phyloP scores from a whole-genome alignment of 2,113 vertebrate species.

The Procavia capensis region DNA sequence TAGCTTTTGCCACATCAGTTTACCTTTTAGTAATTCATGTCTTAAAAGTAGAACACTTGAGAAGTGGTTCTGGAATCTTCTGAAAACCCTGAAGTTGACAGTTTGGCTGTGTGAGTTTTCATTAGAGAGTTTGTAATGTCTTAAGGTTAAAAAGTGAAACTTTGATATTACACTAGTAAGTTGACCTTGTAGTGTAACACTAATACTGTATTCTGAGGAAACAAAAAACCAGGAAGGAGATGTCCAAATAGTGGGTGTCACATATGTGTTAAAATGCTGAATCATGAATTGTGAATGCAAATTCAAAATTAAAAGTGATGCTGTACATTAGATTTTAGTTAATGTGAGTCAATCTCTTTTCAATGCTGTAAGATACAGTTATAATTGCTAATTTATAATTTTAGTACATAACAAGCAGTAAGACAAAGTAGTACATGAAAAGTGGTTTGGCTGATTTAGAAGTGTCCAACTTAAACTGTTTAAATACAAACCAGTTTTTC shows the following conservation, averaged over 20 bases:
- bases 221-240: background rate
- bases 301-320: constrained; percentile 1
- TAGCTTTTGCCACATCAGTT: background rate
- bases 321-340: background rate
- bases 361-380: background rate
- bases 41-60: background rate
- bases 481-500: background rate
- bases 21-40: background rate
- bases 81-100: background rate
- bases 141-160: background rate
- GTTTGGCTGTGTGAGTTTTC: background rate
- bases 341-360: background rate
- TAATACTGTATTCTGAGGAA: constrained; percentile 3
- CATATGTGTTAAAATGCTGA: background rate
- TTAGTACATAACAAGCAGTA: background rate
- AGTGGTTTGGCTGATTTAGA: background rate
- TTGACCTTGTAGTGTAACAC: background rate
- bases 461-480: background rate
- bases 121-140: background rate
- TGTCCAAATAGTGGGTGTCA: background rate
- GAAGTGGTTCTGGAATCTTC: constrained; percentile 33
- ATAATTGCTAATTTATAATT: background rate
- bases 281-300: background rate
- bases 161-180: background rate
- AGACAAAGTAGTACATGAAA: background rate